phyloP scores from a whole-genome alignment of 2,113 vertebrate genomes.

The Pterophyllum scalare region DNA sequence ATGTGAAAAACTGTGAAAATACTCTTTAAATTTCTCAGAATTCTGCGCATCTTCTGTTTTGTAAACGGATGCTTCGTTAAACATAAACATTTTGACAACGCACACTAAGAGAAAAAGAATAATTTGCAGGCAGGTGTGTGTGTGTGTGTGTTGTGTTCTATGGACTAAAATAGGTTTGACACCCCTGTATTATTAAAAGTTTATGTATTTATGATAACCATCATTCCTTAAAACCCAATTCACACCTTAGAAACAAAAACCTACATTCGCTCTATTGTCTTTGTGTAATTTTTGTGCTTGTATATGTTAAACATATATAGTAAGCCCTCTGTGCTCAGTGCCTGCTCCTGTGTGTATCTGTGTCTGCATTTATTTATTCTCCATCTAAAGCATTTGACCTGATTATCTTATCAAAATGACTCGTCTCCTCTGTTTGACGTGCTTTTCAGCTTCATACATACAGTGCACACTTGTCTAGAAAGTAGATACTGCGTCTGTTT shows the following conservation, averaged over 20 bases:
- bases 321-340: background rate
- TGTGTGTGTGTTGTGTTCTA: background rate
- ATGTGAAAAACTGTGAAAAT: background rate
- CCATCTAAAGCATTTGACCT: conserved; percentile 6
- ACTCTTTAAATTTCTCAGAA: background rate
- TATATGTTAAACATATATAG: background rate
- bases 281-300: conserved; percentile 2
- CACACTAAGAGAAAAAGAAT: background rate
- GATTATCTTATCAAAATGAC: conserved; percentile 33
- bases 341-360: background rate
- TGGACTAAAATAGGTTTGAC: background rate
- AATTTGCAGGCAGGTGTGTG: too few species aligned
- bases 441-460: conserved; percentile 41
- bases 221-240: background rate
- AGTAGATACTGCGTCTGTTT: conserved; percentile 32
- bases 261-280: background rate
- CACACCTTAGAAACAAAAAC: background rate
- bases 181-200: background rate
- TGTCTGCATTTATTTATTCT: conserved; percentile 19
- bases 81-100: background rate
- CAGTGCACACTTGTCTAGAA: conserved; percentile 24
- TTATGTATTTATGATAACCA: background rate
- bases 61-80: background rate
- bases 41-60: background rate
- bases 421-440: conserved; percentile 20